Evolutionary conservation across 1,140 invertebrate genomes (phyloP), one percentile per base, ranked within the genome.

Genomic region (Nasonia vitripennis): DNA sequence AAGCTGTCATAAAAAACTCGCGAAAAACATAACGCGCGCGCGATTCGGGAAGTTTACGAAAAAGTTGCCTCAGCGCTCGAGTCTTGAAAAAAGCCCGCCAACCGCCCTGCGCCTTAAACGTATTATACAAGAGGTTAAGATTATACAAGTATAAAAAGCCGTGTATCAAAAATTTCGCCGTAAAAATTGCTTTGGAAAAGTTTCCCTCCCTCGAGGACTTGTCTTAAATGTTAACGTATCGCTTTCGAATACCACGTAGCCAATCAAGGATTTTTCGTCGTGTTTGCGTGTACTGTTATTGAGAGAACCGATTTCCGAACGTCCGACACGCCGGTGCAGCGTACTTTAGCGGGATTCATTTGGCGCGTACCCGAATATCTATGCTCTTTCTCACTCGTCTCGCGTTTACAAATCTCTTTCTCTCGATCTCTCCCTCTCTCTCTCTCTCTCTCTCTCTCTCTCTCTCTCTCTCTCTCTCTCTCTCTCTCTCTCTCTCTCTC

Each of bases 161-260:
- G 31, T 45, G 73, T 82, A 67, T 86, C 81, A 83, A 84, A 86
- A 83, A 82, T 71, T 83, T 84, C 74, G 34, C 87, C 81, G 79
- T 88, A 86, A 86, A 90, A 90, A 88, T 87, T 87, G 80, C 82
- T 84, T 88, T 51, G 20, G 85, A 83, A 83, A 86, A 84, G 83
- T 77, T 82, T 37, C 17, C 79, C 48, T 27, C 80, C 78, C 73
- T n/a, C 78, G 23, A 86, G 80, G 87, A 87, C 80, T 83, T 88
- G 84, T 79, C 89, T 90, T 91, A 92, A 88, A 89, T 84, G 68
- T 92, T 90, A 90, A 87, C 88, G 88, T 92, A 92, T 92, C 90
- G 91, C 90, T 92, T 91, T 90, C 88, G 90, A 92, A 91, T 91
- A 92, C 89, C 90, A 91, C 91, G 90, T 92, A 92, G 90, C 89